Conservation (phyloP, 2,797 vertebrate species). For the Mormyrus proboscirostris region DNA sequence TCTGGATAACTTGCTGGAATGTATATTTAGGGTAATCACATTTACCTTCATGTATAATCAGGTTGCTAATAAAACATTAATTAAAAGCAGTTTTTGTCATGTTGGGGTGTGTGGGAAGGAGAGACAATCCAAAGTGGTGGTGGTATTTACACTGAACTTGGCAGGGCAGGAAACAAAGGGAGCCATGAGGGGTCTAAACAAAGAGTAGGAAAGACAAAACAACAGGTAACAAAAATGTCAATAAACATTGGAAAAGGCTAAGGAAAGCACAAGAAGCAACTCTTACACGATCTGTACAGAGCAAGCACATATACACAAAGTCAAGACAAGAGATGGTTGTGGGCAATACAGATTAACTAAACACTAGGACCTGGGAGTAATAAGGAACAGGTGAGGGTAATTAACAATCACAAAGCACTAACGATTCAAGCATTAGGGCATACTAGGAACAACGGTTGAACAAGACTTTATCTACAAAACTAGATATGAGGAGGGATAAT, state of each 20-base stretch:
- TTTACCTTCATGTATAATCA: background rate
- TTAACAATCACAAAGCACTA: background rate
- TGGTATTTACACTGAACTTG: background rate
- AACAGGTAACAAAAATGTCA: background rate
- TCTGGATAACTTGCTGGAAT: background rate
- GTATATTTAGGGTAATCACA: background rate
- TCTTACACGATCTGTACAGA: background rate
- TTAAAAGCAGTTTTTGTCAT: background rate
- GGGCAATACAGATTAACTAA: background rate
- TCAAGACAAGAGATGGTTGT: background rate
- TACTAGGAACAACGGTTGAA: background rate
- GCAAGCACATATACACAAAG: background rate
- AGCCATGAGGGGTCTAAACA: background rate
- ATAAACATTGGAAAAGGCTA: background rate
- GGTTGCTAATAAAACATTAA: background rate
- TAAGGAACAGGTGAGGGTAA: background rate
- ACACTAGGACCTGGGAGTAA: background rate
- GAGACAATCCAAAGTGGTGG: background rate
- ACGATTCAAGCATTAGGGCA: background rate
- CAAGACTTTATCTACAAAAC: background rate
- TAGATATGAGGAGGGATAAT: background rate
- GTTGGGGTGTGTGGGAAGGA: background rate
- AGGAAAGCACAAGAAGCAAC: background rate
- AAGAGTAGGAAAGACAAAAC: background rate
- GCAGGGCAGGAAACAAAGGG: background rate